Percentiles rank a stretch among this genome's conserved stretches.
Evolutionary conservation across 2,113 vertebrate genomes (phyloP).

Genomic region (Galemys pyrenaicus): DNA sequence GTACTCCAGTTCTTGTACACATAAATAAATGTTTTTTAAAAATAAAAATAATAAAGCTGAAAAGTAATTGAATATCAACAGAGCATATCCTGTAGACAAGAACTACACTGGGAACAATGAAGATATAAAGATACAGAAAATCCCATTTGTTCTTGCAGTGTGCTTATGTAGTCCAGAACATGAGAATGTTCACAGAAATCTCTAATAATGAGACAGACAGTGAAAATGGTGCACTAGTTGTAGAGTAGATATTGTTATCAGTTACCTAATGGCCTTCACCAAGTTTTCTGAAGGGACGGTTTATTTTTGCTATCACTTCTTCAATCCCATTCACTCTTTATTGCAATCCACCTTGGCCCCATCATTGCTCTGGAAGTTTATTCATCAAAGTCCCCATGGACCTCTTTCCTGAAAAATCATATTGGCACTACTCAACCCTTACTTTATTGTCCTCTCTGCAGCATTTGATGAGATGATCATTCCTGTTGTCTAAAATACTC

Average conservation of each 20-base stretch:
- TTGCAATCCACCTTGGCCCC: neutral
- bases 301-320: neutral
- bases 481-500: neutral
- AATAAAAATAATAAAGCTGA: too few relatives aligned
- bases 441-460: neutral
- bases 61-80: neutral
- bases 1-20: too few relatives aligned
- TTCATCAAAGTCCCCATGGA: neutral
- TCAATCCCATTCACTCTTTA: neutral
- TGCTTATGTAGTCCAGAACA: neutral
- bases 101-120: neutral
- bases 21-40: too few relatives aligned
- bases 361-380: neutral
- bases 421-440: neutral
- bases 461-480: neutral
- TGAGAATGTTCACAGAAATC: neutral
- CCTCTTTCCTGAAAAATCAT: neutral
- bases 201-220: neutral
- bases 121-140: neutral
- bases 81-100: neutral
- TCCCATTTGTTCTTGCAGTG: neutral
- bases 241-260: neutral
- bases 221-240: neutral
- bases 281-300: neutral
- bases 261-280: neutral